These are phyloP conservation scores for Formica selysi DNA, from an alignment of 1,140 invertebrate genomes.

Conservation along the genomic window DNA sequence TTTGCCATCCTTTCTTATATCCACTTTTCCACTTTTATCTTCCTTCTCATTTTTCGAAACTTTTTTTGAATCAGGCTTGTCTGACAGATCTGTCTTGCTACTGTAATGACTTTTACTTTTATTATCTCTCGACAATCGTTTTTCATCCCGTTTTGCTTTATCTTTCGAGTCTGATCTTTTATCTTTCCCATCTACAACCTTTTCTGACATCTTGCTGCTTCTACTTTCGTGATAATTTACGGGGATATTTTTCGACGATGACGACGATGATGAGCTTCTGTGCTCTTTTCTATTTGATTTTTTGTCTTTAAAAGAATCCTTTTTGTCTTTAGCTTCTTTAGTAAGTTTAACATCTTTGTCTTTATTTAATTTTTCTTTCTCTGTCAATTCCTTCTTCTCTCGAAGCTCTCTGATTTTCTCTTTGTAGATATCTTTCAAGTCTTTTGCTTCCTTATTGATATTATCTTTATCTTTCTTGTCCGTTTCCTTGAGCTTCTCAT, in stretches of 20 bases:
- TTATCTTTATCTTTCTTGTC: slow-evolving; percentile 75
- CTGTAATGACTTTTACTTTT: slow-evolving; percentile 69
- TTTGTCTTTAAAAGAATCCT: slow-evolving; percentile 79
- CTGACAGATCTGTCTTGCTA: slow-evolving; percentile 63
- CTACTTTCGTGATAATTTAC: slow-evolving; percentile 70
- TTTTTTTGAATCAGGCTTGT: slow-evolving; percentile 68
- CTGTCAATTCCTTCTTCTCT: slow-evolving; percentile 85
- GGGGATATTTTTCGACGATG: slow-evolving; percentile 73
- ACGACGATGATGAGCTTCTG: slow-evolving; percentile 74
- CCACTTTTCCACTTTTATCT: slow-evolving; percentile 68
- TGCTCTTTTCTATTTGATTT: slow-evolving; percentile 79
- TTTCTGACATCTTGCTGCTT: slow-evolving; percentile 71
- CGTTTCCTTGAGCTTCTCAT: slow-evolving; percentile 74
- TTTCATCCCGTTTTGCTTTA: slow-evolving; percentile 82
- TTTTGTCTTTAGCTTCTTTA: slow-evolving; percentile 78
- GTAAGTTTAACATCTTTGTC: slow-evolving; percentile 75
- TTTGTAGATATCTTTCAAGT: slow-evolving; percentile 85
- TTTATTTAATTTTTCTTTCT: slow-evolving; percentile 83
- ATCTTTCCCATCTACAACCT: slow-evolving; percentile 72
- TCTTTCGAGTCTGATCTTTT: slow-evolving; percentile 83
- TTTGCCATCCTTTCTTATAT: slow-evolving; percentile 67
- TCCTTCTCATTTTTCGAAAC: slow-evolving; percentile 66
- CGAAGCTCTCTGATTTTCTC: slow-evolving; percentile 85
- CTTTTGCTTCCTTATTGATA: slow-evolving; percentile 80
- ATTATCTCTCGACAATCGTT: slow-evolving; percentile 77